A percentile compares a stretch with the other conserved stretches of the same genome.
These are phyloP conservation scores for Ptilodon capucinus DNA, from an alignment of 2,888 invertebrate genomes.

Conservation along the genomic window DNA sequence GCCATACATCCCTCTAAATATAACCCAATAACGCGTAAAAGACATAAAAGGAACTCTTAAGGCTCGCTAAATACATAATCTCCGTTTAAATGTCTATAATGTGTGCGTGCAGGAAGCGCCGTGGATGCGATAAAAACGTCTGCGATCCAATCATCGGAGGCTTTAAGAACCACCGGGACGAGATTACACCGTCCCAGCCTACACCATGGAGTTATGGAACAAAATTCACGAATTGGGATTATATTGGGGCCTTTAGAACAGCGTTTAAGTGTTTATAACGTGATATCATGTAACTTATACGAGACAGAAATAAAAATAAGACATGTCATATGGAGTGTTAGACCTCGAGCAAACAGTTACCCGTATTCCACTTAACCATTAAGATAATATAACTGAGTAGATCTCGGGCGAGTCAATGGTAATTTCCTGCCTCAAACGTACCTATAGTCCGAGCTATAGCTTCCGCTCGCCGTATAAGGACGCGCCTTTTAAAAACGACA, in stretches of 20 bases:
- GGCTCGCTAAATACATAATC: conserved; percentile 13
- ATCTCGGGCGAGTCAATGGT: no score
- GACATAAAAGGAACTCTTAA: conserved; percentile 1
- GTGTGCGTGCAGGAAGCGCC: conserved; percentile 9
- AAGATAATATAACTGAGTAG: no score
- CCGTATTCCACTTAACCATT: no score
- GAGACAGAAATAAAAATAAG: no score
- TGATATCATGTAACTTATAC: no score
- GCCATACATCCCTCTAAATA: neutral
- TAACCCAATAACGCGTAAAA: conserved; percentile 1
- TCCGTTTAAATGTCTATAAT: conserved; percentile 20
- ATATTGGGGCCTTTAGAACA: conserved; percentile 40
- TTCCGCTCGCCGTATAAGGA: no score
- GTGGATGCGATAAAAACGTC: conserved; percentile 52
- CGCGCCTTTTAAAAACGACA: no score
- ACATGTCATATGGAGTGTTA: no score
- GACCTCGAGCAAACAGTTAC: no score
- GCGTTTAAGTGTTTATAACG: conserved; percentile 23
- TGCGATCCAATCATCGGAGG: conserved; percentile 63
- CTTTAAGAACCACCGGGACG: conserved; percentile 60
- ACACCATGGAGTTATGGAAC: conserved; percentile 62
- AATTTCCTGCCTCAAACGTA: no score
- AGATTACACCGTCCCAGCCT: conserved; percentile 53
- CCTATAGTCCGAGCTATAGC: no score
- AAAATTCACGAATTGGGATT: conserved; percentile 57